Percentiles rank a stretch among this genome's conserved stretches.
Conservation (phyloP, 2,888 invertebrate genomes). For the Drosophila atripex region DNA sequence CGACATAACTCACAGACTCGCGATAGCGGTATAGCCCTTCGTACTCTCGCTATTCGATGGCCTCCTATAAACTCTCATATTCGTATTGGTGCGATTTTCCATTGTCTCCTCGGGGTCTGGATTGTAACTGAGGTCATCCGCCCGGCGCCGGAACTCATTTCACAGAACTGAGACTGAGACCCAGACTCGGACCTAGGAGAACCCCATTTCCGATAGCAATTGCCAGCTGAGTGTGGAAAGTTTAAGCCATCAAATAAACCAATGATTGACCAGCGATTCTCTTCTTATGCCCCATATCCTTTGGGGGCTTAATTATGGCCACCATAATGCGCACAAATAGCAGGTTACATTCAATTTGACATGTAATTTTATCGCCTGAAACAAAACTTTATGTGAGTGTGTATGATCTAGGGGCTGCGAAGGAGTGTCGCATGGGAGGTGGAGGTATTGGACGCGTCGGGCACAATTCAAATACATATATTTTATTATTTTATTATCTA, state of each 20-base stretch:
- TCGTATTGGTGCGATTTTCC: slow-evolving; percentile 1
- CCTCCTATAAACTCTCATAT: background rate
- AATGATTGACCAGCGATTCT: slow-evolving; percentile 68
- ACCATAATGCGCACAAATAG: slow-evolving; percentile 71
- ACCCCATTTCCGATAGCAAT: slow-evolving; percentile 13
- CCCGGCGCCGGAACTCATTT: slow-evolving; percentile 60
- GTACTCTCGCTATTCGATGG: background rate
- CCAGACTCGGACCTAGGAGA: background rate
- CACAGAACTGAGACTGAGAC: background rate
- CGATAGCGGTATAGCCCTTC: background rate
- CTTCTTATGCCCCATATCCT: slow-evolving; percentile 6
- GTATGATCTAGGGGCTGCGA: background rate
- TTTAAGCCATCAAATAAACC: slow-evolving; percentile 69
- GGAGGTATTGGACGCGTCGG: slow-evolving; percentile 48
- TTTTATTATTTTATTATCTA: slow-evolving; percentile 78
- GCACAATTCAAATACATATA: slow-evolving; percentile 75
- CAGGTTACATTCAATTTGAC: slow-evolving; percentile 78
- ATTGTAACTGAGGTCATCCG: slow-evolving; percentile 60
- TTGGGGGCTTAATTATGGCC: slow-evolving; percentile 69
- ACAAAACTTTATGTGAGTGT: slow-evolving; percentile 48
- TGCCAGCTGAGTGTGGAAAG: slow-evolving; percentile 33
- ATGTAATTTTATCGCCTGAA: slow-evolving; percentile 73
- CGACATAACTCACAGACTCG: slow-evolving; percentile 28
- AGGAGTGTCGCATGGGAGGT: background rate
- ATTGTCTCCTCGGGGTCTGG: slow-evolving; percentile 7